Conservation (phyloP, 2,113 vertebrate species). For the Sialia sialis region DNA sequence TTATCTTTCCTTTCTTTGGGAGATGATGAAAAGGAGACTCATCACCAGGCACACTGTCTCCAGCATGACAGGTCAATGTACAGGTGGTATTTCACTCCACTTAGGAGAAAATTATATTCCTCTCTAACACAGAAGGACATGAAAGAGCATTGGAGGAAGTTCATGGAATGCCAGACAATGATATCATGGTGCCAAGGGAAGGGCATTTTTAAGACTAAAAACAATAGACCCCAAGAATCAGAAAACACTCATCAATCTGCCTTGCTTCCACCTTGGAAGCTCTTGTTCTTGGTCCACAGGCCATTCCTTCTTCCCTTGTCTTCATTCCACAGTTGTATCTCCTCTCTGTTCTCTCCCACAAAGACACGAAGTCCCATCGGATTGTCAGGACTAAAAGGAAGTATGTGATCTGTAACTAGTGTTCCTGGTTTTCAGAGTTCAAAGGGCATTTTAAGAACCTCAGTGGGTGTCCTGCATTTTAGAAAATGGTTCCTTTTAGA, state of each 20-base stretch:
- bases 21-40: background rate
- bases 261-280: background rate
- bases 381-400: background rate
- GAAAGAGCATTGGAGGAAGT: background rate
- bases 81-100: background rate
- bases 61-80: background rate
- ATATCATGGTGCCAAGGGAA: background rate
- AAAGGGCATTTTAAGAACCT: background rate
- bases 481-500: background rate
- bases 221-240: background rate
- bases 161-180: background rate
- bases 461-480: background rate
- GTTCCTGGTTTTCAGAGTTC: background rate
- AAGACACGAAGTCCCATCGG: fast-evolving
- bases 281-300: background rate
- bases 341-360: background rate
- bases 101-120: background rate
- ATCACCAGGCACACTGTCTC: background rate
- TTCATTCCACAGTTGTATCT: background rate
- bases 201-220: background rate
- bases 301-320: background rate
- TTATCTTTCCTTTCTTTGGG: background rate
- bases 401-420: background rate
- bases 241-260: background rate
- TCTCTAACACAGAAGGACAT: background rate